Base-by-base conservation (phyloP, 2,113 vertebrate genomes). In the Daubentonia madagascariensis region DNA sequence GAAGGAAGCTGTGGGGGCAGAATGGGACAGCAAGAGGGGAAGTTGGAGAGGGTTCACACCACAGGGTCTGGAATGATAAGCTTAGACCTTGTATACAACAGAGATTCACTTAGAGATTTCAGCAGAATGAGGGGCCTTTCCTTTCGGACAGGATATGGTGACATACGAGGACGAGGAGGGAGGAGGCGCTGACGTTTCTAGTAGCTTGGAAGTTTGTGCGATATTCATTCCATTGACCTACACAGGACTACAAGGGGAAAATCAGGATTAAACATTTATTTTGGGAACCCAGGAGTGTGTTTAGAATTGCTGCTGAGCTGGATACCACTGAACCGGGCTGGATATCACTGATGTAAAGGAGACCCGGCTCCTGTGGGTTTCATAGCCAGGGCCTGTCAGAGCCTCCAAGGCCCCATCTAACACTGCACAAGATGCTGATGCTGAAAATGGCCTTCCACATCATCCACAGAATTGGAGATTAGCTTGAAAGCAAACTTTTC, bases 281-380 rank as follows among this genome's bases (percentile, higher is more conserved):
- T 90, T 87, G 57, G 79, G 57, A 59, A 87, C 57, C 13, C 50
- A 28, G 22, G n/a, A 54, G 54, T 4, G 4, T 52, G 65, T 40
- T 96, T 67, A 89, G 59, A 95, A 63, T 76, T 85, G 20, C 40
- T 57, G 28, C 80, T n/a, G 8, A 88, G 54, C 65, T 72, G 72
- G 61, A 67, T n/a, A n/a, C n/a, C n/a, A n/a, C n/a, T 89, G 78
- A 78, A 35, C 48, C 7, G 14, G 85, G 12, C 65, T 90, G 73
- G 28, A 12, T 78, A n/a, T 35, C 40, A 54, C 6, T 67, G 79
- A 73, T 30, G 2, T 35, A 23, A 81, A 84, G 75, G 32, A 45
- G 43, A 79, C 43, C n/a, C 22, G 23, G 59, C 40, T 50, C 7
- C 63, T 70, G 32, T 32, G 40, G 70, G 30, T 80, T 83, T 84